These are phyloP conservation scores for Lottia scabra DNA, from an alignment of 2,888 invertebrate genomes.

Conservation along the genomic window DNA sequence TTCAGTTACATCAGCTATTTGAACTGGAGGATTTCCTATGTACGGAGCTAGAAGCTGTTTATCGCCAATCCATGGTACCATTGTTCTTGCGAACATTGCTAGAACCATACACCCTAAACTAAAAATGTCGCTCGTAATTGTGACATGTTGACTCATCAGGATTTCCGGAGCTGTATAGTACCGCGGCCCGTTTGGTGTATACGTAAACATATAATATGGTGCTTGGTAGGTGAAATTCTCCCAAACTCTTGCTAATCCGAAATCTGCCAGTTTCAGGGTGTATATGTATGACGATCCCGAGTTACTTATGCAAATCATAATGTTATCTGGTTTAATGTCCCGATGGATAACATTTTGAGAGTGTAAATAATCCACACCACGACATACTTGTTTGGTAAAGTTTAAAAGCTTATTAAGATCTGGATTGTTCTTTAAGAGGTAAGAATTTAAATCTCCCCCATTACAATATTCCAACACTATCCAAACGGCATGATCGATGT, in stretches of 20 bases:
- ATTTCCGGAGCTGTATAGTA: not conserved
- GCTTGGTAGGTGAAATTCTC: no score
- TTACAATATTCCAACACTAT: not conserved
- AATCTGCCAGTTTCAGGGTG: not conserved
- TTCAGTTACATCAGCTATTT: not conserved
- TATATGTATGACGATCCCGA: no score
- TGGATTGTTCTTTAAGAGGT: fast-evolving
- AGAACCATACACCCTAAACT: no score
- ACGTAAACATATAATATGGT: no score
- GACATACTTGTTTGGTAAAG: no score
- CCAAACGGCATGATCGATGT: not conserved
- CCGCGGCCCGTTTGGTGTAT: not conserved
- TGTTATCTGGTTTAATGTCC: not conserved
- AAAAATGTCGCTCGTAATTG: not conserved
- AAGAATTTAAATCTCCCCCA: not conserved
- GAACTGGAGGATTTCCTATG: not conserved
- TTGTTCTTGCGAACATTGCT: no score
- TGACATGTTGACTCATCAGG: not conserved
- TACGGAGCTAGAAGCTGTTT: not conserved
- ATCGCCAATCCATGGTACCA: no score
- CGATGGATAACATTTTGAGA: not conserved
- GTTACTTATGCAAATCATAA: not conserved
- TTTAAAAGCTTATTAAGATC: not conserved
- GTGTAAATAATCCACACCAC: not conserved
- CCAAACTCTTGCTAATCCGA: no score